Conservation (phyloP, 2,113 vertebrate genomes). For the Bufo gargarizans region DNA sequence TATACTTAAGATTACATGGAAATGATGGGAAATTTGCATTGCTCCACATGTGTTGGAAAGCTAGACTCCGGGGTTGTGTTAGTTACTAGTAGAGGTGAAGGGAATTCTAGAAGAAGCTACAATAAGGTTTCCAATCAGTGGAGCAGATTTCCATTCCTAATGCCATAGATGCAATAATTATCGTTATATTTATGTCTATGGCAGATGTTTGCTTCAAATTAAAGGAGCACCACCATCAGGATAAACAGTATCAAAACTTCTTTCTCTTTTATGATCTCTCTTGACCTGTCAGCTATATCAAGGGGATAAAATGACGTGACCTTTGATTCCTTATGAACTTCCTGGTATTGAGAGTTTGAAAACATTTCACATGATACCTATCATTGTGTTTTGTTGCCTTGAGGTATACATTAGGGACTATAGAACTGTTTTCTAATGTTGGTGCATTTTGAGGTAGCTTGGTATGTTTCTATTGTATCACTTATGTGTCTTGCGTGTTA, state of each 20-base stretch:
- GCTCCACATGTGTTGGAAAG: neutral
- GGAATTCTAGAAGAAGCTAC: neutral
- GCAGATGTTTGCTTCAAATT: neutral
- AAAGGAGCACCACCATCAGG: neutral
- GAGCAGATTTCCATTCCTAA: neutral
- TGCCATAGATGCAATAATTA: neutral
- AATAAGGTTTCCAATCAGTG: neutral
- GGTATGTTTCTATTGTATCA: neutral
- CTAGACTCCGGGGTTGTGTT: too few species aligned
- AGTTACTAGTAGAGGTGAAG: too few species aligned
- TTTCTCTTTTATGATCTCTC: neutral
- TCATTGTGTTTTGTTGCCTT: neutral
- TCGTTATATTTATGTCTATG: neutral
- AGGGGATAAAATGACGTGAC: neutral
- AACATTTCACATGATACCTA: neutral
- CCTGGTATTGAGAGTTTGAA: neutral
- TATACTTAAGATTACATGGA: too few species aligned
- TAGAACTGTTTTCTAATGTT: neutral
- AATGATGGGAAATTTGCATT: neutral
- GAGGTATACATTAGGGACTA: neutral
- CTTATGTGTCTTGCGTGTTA: constrained; percentile 60
- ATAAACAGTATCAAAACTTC: neutral
- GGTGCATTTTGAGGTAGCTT: neutral
- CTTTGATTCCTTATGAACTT: neutral
- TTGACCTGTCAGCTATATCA: neutral